Percentiles rank a stretch among this genome's conserved stretches.
Evolutionary conservation across 2,797 vertebrate genomes (phyloP).

Genomic region (Artibeus lituratus): DNA sequence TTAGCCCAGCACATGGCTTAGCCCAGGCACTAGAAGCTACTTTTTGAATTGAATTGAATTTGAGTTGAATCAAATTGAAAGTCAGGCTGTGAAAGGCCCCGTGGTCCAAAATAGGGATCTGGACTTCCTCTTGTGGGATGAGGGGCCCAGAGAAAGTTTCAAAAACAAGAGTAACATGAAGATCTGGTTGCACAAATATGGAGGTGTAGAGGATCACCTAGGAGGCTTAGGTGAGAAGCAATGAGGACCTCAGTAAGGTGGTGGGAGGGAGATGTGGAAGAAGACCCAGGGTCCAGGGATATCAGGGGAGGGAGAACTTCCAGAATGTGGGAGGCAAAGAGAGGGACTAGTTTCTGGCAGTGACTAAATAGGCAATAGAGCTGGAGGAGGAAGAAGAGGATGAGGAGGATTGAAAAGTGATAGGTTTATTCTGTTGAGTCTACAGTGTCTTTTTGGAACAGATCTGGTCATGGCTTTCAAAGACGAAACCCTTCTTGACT

Average conservation of each 20-base stretch:
- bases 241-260: neutral
- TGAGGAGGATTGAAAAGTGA: neutral
- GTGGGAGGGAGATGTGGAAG: neutral
- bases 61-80: neutral
- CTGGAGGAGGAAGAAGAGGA: neutral
- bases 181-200: neutral
- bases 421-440: neutral
- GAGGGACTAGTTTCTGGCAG: neutral
- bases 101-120: neutral
- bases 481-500: neutral
- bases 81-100: neutral
- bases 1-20: neutral
- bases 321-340: rapidly evolving
- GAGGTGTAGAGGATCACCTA: neutral
- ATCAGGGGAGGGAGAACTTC: neutral
- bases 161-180: neutral
- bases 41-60: neutral
- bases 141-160: neutral
- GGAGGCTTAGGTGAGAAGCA: neutral
- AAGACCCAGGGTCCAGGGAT: neutral
- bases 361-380: neutral
- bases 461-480: neutral
- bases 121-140: neutral
- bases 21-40: neutral
- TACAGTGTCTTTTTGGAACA: neutral